Base-by-base conservation (phyloP, 1,140 invertebrate species). In the Zophobas atratus region DNA sequence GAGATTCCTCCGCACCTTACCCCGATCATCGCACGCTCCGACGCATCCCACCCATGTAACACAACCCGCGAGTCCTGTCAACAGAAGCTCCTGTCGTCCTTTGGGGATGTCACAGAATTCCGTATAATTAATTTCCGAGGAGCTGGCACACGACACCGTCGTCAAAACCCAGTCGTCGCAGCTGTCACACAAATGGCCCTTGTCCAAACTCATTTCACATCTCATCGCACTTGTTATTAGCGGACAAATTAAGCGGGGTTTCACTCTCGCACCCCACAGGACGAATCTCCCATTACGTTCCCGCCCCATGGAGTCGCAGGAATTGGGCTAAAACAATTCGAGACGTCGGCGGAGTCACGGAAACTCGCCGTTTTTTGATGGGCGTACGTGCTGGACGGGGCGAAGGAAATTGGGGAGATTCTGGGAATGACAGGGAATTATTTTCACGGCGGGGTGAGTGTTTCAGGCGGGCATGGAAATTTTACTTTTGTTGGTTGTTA, bases 121-220 rank as follows among this genome's bases (percentile, higher is more conserved):
- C 6, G 60, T 67, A 43, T 67, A 67, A 67, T 67, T 67, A 67
- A 67, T 67, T 67, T 39, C 60, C 5, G 60, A 67, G 60, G 43
- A 67, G 60, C 60, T 67, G 60, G 60, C 60, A 67, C 60, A 67
- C 60, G 60, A 67, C 60, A 67, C 38, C 38, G 48, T 8, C 57
- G 39, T 51, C 49, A 72, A 72, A 48, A 72, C 70, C 48, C 38
- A 55, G 38, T 38, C 33, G 49, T 55, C 53, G 46, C 76, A 77
- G 76, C 76, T 77, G 76, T 77, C 53, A 41, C 75, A 73, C 51
- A 79, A 79, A 77, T 79, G 78, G 78, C 67, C 78, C 70, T 48
- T 77, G 72, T 80, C 79, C 79, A 80, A 80, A 80, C 71, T 71
- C 63, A 80, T 80, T 80, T 78, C 76, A 80, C 79, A 80, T 77